Evolutionary conservation across 2,888 invertebrate species (phyloP).

Genomic region (Chymomyza fuscimana): DNA sequence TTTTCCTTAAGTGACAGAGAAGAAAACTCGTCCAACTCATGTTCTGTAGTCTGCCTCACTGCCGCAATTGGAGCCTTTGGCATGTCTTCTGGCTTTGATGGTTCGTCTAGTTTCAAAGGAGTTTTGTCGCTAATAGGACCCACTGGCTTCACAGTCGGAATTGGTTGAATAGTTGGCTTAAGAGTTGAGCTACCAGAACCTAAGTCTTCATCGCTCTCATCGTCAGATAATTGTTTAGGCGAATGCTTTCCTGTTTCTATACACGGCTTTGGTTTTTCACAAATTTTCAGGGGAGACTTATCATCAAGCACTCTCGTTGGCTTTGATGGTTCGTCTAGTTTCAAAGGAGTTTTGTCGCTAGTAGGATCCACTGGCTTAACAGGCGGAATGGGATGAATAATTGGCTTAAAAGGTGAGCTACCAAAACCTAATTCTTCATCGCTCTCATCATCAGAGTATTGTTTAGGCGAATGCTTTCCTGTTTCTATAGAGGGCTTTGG

Average conservation of each 20-base stretch:
- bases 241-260: background rate
- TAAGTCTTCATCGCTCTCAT: background rate
- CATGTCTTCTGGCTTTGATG: too few species aligned
- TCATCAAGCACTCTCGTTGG: background rate
- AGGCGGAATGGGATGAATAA: background rate
- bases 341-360: background rate
- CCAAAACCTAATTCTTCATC: conserved; percentile 12
- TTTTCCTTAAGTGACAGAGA: too few species aligned
- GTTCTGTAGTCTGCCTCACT: too few species aligned
- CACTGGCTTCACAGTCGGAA: background rate
- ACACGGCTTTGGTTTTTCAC: background rate
- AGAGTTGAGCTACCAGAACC: background rate
- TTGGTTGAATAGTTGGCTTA: background rate
- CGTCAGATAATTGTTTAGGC: background rate
- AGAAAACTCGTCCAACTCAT: too few species aligned
- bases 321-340: background rate
- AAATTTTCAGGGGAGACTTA: background rate
- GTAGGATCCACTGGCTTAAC: background rate
- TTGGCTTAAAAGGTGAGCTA: background rate
- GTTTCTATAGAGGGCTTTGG: conserved; percentile 8
- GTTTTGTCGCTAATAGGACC: background rate
- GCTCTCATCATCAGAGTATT: conserved; percentile 1
- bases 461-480: background rate
- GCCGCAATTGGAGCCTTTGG: too few species aligned
- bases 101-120: background rate